A percentile compares a stretch with the other conserved stretches of the same genome.
Evolutionary conservation across 35 echinoderm and acorn worm genomes (phyloP).

Genomic region (Hemicentrotus pulcherrimus): DNA sequence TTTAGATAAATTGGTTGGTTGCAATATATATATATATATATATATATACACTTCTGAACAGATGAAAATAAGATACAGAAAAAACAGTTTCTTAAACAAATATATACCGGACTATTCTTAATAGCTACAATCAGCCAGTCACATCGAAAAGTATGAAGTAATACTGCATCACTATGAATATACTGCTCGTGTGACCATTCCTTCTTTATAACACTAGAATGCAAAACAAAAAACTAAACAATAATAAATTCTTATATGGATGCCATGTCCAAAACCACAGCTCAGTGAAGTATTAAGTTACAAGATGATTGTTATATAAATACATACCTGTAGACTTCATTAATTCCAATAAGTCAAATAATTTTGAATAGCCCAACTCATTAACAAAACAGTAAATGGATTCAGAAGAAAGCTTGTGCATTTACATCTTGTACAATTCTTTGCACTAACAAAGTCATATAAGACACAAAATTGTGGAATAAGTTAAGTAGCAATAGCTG

Average conservation of each 20-base stretch:
- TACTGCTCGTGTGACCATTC: background rate
- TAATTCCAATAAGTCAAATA: background rate
- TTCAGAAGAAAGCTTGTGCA: background rate
- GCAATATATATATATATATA: no score
- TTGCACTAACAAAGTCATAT: no score
- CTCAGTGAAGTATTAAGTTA: background rate
- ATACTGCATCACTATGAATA: background rate
- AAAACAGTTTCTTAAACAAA: background rate
- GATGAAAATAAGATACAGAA: background rate
- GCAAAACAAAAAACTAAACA: background rate
- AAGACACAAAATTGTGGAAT: no score
- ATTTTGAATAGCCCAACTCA: background rate
- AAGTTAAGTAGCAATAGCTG: no score
- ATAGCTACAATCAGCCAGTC: background rate
- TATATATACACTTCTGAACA: no score
- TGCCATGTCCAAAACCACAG: background rate
- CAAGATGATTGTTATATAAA: background rate
- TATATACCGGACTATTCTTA: background rate
- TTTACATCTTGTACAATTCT: background rate
- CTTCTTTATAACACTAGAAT: background rate
- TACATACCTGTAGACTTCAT: background rate
- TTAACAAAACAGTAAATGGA: background rate
- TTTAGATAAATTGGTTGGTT: no score
- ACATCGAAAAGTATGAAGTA: background rate
- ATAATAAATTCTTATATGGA: background rate